Conservation (phyloP, 2,113 vertebrate species). For the Myrmophylax atrothorax region DNA sequence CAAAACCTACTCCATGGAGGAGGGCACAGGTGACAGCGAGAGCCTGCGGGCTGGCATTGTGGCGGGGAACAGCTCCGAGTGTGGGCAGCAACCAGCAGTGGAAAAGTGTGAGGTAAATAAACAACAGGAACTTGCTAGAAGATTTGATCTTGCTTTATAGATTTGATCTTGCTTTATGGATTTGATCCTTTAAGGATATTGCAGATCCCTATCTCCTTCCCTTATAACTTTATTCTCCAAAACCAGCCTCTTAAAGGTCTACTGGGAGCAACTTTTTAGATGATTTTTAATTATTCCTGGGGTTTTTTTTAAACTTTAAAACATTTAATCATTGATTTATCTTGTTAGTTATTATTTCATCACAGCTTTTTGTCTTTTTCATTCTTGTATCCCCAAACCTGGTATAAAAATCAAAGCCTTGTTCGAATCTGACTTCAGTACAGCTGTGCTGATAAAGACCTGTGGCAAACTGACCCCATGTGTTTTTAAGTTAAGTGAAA, state of each 20-base stretch:
- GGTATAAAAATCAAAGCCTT: neutral
- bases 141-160: too few relatives aligned
- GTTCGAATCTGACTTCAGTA: neutral
- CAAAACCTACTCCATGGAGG: conserved; percentile 88
- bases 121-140: neutral
- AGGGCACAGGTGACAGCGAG: conserved; percentile 91
- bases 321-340: neutral
- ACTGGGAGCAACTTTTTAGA: neutral
- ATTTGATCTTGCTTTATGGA: neutral
- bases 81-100: conserved; percentile 89
- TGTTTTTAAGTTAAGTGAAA: neutral
- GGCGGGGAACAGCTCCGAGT: conserved; percentile 89
- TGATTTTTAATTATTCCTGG: neutral
- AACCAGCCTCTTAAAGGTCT: neutral
- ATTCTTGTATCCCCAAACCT: neutral
- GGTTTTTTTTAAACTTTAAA: neutral
- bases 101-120: conserved; percentile 95
- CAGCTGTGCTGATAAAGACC: neutral
- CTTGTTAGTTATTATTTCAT: neutral
- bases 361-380: neutral
- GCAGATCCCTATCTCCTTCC: neutral
- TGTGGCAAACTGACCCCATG: neutral
- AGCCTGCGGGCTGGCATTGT: conserved; percentile 84
- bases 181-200: neutral
- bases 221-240: neutral